Percentiles rank a stretch among this genome's conserved stretches.
Conservation (phyloP, 2,797 vertebrate genomes). For the Pseudochirops cupreus region DNA sequence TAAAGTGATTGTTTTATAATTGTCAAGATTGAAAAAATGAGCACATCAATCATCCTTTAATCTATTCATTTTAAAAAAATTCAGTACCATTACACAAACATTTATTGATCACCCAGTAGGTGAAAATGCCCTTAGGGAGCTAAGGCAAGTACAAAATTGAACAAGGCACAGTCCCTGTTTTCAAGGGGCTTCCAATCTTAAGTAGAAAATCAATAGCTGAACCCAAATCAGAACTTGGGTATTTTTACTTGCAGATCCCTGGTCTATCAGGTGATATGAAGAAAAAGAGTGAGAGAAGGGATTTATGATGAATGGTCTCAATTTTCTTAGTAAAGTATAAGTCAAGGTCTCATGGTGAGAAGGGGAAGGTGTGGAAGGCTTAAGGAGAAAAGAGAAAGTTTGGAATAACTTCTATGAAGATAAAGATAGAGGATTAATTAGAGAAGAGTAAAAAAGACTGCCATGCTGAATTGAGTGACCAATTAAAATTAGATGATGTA, state of each 20-base stretch:
- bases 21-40: neutral
- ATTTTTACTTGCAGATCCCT: neutral
- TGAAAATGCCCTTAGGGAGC: neutral
- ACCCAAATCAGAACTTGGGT: neutral
- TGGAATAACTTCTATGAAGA: neutral
- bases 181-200: neutral
- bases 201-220: neutral
- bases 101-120: neutral
- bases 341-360: neutral
- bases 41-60: neutral
- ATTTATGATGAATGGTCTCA: neutral
- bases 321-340: neutral
- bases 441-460: neutral
- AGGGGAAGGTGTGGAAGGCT: neutral
- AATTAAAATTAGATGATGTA: neutral
- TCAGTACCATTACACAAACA: neutral
- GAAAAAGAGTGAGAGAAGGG: neutral
- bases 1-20: neutral
- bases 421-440: neutral
- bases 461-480: neutral
- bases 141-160: neutral
- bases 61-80: neutral
- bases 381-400: neutral
- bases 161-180: neutral
- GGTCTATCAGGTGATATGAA: neutral